Conservation (phyloP, 2,888 invertebrate genomes). For the Trachelus troglodyta region DNA sequence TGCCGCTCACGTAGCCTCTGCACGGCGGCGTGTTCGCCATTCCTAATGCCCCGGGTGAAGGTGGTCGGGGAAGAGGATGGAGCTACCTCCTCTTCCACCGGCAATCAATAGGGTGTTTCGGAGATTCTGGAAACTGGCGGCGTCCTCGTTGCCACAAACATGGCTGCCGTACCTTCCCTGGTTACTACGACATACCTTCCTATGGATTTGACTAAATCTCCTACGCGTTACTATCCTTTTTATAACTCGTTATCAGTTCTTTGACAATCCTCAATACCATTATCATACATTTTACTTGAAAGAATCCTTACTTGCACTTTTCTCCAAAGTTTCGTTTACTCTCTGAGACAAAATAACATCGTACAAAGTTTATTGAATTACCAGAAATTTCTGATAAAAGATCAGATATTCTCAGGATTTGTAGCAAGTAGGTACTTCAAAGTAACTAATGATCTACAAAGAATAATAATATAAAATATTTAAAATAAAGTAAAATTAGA, state of each 20-base stretch:
- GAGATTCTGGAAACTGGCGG: slow-evolving; percentile 62
- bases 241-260: background rate
- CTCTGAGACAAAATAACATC: background rate
- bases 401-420: no score
- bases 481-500: no score
- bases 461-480: no score
- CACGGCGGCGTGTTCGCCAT: slow-evolving; percentile 73
- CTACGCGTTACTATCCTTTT: background rate
- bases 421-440: no score
- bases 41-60: slow-evolving; percentile 68
- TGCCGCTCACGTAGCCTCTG: slow-evolving; percentile 73
- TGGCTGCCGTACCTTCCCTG: slow-evolving; percentile 14
- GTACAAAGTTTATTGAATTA: no score
- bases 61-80: slow-evolving; percentile 40
- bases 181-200: background rate
- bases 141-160: slow-evolving; percentile 40
- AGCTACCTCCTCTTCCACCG: slow-evolving; percentile 53
- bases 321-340: background rate
- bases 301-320: background rate
- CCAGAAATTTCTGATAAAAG: no score
- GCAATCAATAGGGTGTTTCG: slow-evolving; percentile 72
- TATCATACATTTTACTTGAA: background rate
- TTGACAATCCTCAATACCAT: background rate
- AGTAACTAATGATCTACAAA: no score
- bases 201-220: background rate